Evolutionary conservation across 2,113 vertebrate genomes (phyloP).

Genomic region (Rostratula benghalensis): DNA sequence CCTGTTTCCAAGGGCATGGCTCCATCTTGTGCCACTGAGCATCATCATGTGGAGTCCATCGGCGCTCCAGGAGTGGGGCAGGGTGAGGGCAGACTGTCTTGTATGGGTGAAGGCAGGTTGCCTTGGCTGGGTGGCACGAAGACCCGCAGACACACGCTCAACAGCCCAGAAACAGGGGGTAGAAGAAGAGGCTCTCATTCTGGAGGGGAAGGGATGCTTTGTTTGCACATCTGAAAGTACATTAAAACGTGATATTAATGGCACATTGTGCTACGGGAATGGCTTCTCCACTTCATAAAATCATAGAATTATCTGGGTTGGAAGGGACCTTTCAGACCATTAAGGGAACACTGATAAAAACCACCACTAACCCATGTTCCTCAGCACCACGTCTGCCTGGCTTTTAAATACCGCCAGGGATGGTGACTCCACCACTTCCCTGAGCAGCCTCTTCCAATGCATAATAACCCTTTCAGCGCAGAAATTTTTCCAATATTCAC

Average conservation of each 20-base stretch:
- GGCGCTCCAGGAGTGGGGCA: slow-evolving; percentile 73
- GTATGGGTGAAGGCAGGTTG: neutral
- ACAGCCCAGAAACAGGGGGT: slow-evolving; percentile 73
- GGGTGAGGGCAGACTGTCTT: neutral
- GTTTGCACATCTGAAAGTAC: slow-evolving; percentile 25
- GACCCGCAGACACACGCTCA: neutral
- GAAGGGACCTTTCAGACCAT: too few species aligned
- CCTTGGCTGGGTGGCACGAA: neutral
- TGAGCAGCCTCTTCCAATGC: too few species aligned
- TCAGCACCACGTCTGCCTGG: too few species aligned
- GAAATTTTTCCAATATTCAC: too few species aligned
- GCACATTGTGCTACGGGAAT: neutral
- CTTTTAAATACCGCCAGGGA: too few species aligned
- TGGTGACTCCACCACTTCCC: too few species aligned
- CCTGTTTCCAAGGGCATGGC: neutral
- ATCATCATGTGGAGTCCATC: slow-evolving; percentile 48
- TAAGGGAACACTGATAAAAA: too few species aligned
- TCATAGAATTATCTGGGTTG: too few species aligned
- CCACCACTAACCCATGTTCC: too few species aligned
- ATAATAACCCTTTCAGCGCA: too few species aligned
- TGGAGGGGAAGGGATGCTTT: neutral
- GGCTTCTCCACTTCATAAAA: neutral
- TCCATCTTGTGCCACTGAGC: neutral
- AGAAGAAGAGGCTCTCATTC: slow-evolving; percentile 70
- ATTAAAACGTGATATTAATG: neutral